These are phyloP conservation scores for Procambarus virginalis DNA, from an alignment of 1,140 invertebrate species.

Conservation along the genomic window DNA sequence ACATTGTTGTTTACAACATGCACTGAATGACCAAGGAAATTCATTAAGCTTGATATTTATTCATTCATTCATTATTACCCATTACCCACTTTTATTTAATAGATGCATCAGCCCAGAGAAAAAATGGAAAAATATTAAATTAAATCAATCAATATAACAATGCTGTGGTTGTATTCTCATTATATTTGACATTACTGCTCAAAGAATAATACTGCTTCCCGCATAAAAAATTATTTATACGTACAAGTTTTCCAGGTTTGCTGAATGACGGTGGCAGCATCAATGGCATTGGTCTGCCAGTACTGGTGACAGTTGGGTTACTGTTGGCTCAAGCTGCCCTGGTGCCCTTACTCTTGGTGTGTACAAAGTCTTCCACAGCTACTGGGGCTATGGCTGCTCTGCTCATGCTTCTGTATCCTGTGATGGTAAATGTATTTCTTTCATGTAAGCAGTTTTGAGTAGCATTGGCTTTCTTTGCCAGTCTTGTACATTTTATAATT, in stretches of 20 bases:
- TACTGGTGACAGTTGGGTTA: conserved; percentile 10
- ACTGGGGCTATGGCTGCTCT: conserved; percentile 11
- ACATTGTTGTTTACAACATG: too few species aligned
- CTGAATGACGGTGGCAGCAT: conserved; percentile 7
- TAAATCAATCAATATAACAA: too few species aligned
- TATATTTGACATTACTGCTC: too few species aligned
- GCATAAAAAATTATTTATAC: too few species aligned
- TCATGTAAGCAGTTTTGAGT: background rate
- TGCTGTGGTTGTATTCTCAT: too few species aligned
- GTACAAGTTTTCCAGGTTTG: background rate
- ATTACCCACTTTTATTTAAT: too few species aligned
- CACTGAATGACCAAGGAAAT: too few species aligned
- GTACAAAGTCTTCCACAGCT: background rate
- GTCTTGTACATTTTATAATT: background rate
- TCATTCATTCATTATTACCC: too few species aligned
- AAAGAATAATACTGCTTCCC: too few species aligned
- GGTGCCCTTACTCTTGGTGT: conserved; percentile 8
- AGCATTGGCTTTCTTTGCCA: background rate
- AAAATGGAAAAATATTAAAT: too few species aligned
- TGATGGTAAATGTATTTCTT: conserved; percentile 11
- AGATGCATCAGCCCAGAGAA: too few species aligned
- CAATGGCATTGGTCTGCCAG: background rate
- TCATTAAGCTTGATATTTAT: too few species aligned
- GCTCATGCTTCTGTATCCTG: conserved; percentile 5
- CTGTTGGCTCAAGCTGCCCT: conserved; percentile 8